Percentiles rank a stretch among this genome's conserved stretches.
phyloP scores from a whole-genome alignment of 2,113 vertebrate species.

The Indri indri region DNA sequence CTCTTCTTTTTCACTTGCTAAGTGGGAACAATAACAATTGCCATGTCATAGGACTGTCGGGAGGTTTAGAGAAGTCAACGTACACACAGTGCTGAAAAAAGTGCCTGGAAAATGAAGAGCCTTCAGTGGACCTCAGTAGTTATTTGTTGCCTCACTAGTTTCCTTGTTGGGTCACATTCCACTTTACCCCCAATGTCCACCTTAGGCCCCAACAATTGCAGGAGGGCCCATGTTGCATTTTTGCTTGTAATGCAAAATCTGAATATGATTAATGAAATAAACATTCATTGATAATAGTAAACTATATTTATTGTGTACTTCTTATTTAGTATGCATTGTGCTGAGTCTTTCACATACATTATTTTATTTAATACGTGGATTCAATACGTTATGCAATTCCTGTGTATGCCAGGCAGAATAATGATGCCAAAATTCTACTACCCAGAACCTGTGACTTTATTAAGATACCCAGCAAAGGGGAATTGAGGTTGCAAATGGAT shows the following conservation, averaged over 20 bases:
- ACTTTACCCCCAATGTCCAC: background rate
- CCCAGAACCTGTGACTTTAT: background rate
- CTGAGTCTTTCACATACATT: background rate
- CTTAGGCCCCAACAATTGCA: background rate
- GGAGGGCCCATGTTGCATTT: background rate
- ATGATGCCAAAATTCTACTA: background rate
- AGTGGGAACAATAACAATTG: background rate
- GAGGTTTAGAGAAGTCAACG: background rate
- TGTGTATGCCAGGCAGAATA: background rate
- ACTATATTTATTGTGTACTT: background rate
- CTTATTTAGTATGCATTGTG: background rate
- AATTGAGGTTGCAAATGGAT: background rate
- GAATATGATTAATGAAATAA: background rate
- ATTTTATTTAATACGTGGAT: background rate
- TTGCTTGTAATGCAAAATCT: background rate
- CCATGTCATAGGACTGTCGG: background rate
- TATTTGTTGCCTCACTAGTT: background rate
- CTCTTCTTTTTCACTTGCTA: background rate
- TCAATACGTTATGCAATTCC: background rate
- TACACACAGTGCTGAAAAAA: background rate
- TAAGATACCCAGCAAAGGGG: background rate
- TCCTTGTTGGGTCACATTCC: background rate
- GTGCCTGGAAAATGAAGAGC: background rate
- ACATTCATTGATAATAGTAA: background rate
- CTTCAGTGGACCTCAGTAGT: background rate